Conservation (phyloP, 2,113 vertebrate species). For the Oryzias melastigma region DNA sequence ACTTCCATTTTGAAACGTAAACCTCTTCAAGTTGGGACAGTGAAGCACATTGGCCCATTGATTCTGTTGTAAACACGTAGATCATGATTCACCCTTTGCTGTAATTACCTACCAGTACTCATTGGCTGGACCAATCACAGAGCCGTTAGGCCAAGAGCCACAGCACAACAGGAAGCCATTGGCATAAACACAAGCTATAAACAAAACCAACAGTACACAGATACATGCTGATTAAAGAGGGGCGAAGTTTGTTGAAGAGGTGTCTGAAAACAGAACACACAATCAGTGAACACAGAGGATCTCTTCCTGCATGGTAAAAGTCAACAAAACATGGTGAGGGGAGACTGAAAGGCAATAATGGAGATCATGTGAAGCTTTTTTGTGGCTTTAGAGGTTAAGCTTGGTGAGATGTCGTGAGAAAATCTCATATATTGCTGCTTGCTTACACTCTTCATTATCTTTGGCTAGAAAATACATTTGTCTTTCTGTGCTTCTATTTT, state of each 20-base stretch:
- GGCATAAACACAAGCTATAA: constrained; percentile 66
- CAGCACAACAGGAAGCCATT: constrained; percentile 59
- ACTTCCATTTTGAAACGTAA: constrained; percentile 8
- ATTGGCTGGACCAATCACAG: constrained; percentile 46
- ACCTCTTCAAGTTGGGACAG: constrained; percentile 17
- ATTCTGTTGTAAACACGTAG: constrained; percentile 55
- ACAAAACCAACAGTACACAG: constrained; percentile 47
- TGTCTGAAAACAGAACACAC: constrained; percentile 47
- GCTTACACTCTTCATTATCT: constrained; percentile 5
- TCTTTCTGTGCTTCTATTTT: constrained; percentile 30
- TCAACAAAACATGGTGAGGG: constrained; percentile 52
- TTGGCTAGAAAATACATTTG: constrained; percentile 21
- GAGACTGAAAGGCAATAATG: constrained; percentile 10
- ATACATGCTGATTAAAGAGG: constrained; percentile 62
- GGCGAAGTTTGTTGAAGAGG: constrained; percentile 47
- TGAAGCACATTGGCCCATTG: constrained; percentile 36
- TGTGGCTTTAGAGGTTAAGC: constrained; percentile 16
- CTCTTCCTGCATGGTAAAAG: constrained; percentile 27
- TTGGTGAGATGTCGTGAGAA: too few species aligned
- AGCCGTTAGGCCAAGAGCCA: constrained; percentile 23
- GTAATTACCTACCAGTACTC: constrained; percentile 21
- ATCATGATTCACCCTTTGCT: constrained; percentile 28
- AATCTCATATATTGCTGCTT: constrained; percentile 30
- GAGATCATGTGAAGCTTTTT: constrained; percentile 26
- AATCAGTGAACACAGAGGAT: constrained; percentile 43